Evolutionary conservation across 2,113 vertebrate species (phyloP).

Genomic region (Scomber colias): DNA sequence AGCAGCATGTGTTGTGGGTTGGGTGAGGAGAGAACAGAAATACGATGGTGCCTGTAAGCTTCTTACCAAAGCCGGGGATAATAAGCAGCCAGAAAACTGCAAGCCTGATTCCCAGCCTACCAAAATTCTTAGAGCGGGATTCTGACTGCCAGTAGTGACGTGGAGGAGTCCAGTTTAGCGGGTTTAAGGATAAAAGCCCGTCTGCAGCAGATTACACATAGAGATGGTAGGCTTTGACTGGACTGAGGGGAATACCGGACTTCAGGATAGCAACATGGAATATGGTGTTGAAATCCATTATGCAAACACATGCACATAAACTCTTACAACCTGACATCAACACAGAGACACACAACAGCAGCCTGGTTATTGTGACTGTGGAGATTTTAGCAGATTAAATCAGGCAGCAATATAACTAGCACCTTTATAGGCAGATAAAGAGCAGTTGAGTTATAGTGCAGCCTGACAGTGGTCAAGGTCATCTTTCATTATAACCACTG

Average conservation of each 20-base stretch:
- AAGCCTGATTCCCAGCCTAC: slow-evolving; percentile 59
- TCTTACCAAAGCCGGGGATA: slow-evolving; percentile 72
- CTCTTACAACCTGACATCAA: slow-evolving; percentile 15
- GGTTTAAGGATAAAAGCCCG: slow-evolving; percentile 38
- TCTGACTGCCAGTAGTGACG: slow-evolving; percentile 38
- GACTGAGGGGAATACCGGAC: slow-evolving; percentile 27
- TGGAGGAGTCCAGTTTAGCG: slow-evolving; percentile 44
- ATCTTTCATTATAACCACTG: slow-evolving; percentile 69
- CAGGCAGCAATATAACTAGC: slow-evolving; percentile 52
- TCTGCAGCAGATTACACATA: slow-evolving; percentile 35
- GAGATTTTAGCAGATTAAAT: slow-evolving; percentile 72
- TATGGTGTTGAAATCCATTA: neutral
- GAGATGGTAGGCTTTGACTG: slow-evolving; percentile 18
- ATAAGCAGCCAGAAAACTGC: slow-evolving; percentile 61
- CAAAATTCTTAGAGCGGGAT: slow-evolving; percentile 48
- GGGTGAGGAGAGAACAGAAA: slow-evolving; percentile 61
- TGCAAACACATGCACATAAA: neutral
- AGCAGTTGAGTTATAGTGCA: slow-evolving; percentile 69
- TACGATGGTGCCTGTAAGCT: slow-evolving; percentile 70
- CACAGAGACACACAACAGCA: slow-evolving; percentile 16
- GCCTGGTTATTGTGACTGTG: slow-evolving; percentile 52
- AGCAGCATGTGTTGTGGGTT: slow-evolving; percentile 71
- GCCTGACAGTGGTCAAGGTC: slow-evolving; percentile 74
- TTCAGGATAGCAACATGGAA: slow-evolving; percentile 13
- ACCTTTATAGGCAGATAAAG: slow-evolving; percentile 71